Conservation (phyloP, 2,888 invertebrate species). For the Liopterus haemorrhoidalis region DNA sequence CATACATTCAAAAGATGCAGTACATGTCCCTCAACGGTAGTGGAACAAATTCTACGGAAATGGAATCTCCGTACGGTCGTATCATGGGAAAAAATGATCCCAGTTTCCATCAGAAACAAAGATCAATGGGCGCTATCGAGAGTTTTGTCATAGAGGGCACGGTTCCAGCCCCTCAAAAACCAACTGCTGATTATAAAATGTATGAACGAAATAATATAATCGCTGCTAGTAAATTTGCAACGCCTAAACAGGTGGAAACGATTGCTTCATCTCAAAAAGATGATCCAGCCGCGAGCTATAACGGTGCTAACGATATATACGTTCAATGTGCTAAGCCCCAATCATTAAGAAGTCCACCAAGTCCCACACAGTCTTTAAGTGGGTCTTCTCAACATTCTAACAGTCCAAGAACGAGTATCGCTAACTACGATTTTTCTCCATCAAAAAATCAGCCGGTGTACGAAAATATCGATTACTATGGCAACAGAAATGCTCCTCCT, state of each 20-base stretch:
- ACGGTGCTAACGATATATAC: constrained; percentile 43
- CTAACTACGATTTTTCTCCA: constrained; percentile 31
- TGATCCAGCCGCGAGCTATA: constrained; percentile 33
- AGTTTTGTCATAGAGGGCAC: constrained; percentile 54
- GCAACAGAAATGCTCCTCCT: constrained; percentile 53
- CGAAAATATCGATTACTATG: constrained; percentile 78
- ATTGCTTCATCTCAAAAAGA: constrained; percentile 45
- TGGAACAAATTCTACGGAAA: constrained; percentile 25
- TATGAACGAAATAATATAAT: constrained; percentile 71
- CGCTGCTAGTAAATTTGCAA: constrained; percentile 70
- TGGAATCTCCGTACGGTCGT: constrained; percentile 42
- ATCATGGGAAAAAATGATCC: constrained; percentile 42
- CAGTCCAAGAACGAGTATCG: constrained; percentile 42
- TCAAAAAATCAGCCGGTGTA: constrained; percentile 55
- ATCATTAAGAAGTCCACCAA: constrained; percentile 42
- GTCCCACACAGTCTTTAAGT: constrained; percentile 57
- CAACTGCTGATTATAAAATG: constrained; percentile 49
- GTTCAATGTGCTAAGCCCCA: constrained; percentile 45
- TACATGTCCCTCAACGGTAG: constrained; percentile 38
- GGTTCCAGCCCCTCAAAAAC: constrained; percentile 33
- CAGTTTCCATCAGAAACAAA: constrained; percentile 45
- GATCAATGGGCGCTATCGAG: constrained; percentile 60
- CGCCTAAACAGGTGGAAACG: constrained; percentile 66
- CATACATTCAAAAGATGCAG: constrained; percentile 41
- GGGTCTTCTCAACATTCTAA: constrained; percentile 56